Percentiles rank a stretch among this genome's conserved stretches.
These are phyloP conservation scores for Himalopsyche phryganea DNA, from an alignment of 1,140 invertebrate species.

Conservation along the genomic window DNA sequence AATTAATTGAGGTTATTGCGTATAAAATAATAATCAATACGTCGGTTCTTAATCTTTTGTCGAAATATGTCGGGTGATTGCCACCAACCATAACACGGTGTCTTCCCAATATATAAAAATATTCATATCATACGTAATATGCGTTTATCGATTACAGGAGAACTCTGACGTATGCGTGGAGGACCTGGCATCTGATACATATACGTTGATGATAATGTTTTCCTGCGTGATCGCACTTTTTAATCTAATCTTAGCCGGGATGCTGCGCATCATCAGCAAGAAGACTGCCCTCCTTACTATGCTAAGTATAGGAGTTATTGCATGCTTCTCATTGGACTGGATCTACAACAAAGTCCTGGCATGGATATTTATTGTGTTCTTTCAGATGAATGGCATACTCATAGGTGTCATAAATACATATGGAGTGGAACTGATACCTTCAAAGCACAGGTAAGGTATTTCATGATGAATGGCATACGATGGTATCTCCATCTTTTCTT, in stretches of 20 bases:
- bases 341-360: conserved; percentile 37
- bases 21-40: too few relatives aligned
- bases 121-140: too few relatives aligned
- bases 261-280: conserved; percentile 39
- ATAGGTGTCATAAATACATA: conserved; percentile 43
- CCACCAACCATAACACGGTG: too few relatives aligned
- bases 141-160: not conserved
- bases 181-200: conserved; percentile 37
- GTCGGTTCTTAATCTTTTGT: too few relatives aligned
- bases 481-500: too few relatives aligned
- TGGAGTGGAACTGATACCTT: conserved; percentile 46
- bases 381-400: conserved; percentile 42
- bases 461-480: not conserved
- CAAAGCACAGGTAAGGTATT: conserved; percentile 40
- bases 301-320: conserved; percentile 28
- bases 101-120: too few relatives aligned
- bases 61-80: too few relatives aligned
- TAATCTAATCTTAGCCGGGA: conserved; percentile 38
- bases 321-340: conserved; percentile 38
- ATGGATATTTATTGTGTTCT: conserved; percentile 40
- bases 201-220: conserved; percentile 40
- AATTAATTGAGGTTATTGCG: too few relatives aligned
- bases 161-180: conserved; percentile 34
- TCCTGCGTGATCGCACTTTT: conserved; percentile 37
- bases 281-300: conserved; percentile 30